Evolutionary conservation across 2,113 vertebrate species (phyloP).

Genomic region (Motacilla alba): DNA sequence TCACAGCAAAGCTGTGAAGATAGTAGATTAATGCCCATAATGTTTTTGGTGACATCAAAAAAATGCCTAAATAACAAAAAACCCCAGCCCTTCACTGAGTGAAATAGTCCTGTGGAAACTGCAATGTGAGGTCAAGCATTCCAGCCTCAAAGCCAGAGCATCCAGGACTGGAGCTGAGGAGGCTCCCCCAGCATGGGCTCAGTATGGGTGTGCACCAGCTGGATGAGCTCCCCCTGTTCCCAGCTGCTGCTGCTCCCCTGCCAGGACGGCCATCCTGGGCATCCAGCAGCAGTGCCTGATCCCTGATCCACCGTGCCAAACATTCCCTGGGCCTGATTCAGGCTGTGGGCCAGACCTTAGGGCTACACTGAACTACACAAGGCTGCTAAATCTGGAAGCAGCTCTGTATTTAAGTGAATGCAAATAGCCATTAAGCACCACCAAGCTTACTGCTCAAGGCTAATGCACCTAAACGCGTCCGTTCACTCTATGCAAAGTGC

Average conservation of each 20-base stretch:
- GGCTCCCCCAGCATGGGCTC: fast-evolving
- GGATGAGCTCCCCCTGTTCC: neutral
- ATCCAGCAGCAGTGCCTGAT: neutral
- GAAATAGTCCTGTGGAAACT: neutral
- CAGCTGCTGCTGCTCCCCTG: neutral
- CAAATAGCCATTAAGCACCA: neutral
- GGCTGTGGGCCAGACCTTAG: neutral
- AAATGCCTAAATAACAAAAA: neutral
- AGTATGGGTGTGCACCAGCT: fast-evolving
- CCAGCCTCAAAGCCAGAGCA: neutral
- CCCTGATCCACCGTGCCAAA: neutral
- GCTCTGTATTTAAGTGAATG: neutral
- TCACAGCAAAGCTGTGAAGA: neutral
- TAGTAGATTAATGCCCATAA: neutral
- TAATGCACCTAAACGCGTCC: neutral
- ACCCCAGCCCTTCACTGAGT: neutral
- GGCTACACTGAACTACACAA: fast-evolving
- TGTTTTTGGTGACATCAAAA: neutral
- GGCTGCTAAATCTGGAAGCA: neutral
- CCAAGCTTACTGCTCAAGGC: neutral
- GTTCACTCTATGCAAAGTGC: neutral
- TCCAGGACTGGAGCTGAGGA: neutral
- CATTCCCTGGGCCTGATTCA: neutral
- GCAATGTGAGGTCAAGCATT: neutral
- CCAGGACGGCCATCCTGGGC: fast-evolving